These are phyloP conservation scores for Drosophila phalerata DNA, from an alignment of 2,888 invertebrate genomes.

Conservation along the genomic window DNA sequence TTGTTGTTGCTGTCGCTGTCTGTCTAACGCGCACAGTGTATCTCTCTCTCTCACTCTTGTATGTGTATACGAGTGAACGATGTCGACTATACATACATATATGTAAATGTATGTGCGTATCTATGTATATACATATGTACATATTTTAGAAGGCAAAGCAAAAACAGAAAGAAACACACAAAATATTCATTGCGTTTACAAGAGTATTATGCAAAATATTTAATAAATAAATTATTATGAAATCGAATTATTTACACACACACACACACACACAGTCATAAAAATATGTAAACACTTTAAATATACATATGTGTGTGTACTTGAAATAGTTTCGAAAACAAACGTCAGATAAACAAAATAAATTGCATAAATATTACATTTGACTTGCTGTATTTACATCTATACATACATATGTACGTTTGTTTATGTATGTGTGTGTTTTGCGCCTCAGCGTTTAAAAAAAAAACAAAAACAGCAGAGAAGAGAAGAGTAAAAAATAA, in stretches of 20 bases:
- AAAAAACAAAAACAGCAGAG: slow-evolving; percentile 20
- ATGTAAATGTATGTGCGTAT: slow-evolving; percentile 8
- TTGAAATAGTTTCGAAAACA: slow-evolving; percentile 58
- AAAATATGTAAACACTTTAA: background rate
- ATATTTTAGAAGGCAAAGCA: slow-evolving; percentile 47
- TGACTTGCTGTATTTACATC: slow-evolving; percentile 17
- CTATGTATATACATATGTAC: background rate
- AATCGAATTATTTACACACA: slow-evolving; percentile 29
- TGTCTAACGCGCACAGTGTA: slow-evolving; percentile 63
- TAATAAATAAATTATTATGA: slow-evolving; percentile 43
- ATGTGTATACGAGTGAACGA: slow-evolving; percentile 24
- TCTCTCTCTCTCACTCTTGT: slow-evolving; percentile 29
- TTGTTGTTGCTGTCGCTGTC: slow-evolving; percentile 53
- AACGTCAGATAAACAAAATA: slow-evolving; percentile 56
- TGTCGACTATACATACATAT: slow-evolving; percentile 10
- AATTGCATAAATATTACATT: slow-evolving; percentile 48
- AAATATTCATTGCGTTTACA: slow-evolving; percentile 51
- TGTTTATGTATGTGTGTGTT: slow-evolving; percentile 32
- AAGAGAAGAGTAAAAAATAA: slow-evolving; percentile 25
- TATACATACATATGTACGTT: slow-evolving; percentile 1
- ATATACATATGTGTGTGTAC: slow-evolving; percentile 29
- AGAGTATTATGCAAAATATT: slow-evolving; percentile 49
- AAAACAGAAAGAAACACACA: slow-evolving; percentile 34
- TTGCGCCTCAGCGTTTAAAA: slow-evolving; percentile 50
- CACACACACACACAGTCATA: background rate